Percentiles rank a stretch among this genome's conserved stretches.
These are phyloP conservation scores for Cassiopea andromeda DNA, from an alignment of 30 jellyfish, hydroid and myxozoan species.

Conservation along the genomic window DNA sequence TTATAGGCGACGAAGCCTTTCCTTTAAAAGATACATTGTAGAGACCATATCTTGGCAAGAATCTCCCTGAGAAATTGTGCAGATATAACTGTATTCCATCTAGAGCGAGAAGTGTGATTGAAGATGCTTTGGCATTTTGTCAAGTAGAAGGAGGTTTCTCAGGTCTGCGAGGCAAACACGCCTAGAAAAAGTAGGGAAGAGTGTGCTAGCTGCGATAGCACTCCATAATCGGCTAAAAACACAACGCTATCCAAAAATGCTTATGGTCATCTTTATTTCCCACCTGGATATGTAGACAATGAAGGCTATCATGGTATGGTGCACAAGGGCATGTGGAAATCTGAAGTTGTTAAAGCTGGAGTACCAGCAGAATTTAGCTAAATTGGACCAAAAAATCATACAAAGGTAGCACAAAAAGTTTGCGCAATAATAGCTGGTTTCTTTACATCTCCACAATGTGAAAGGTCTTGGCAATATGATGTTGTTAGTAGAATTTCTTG, in stretches of 20 bases:
- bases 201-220: slow-evolving; percentile 15
- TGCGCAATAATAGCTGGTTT: neutral
- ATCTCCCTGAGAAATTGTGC: neutral
- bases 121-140: slow-evolving; percentile 7
- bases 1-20: slow-evolving; percentile 29
- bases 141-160: slow-evolving; percentile 7
- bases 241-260: neutral
- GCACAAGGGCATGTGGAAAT: slow-evolving; percentile 36
- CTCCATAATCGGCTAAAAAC: slow-evolving; percentile 47
- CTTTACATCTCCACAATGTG: slow-evolving; percentile 10
- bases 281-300: slow-evolving; percentile 43
- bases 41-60: slow-evolving; percentile 12
- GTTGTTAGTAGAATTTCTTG: slow-evolving; percentile 2
- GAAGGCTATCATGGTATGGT: slow-evolving; percentile 6
- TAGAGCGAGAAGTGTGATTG: slow-evolving; percentile 40
- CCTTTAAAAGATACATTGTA: slow-evolving; percentile 4
- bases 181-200: neutral
- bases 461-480: slow-evolving; percentile 23
- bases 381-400: slow-evolving; percentile 21
- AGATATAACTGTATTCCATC: slow-evolving; percentile 21
- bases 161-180: slow-evolving; percentile 13
- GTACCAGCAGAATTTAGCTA: slow-evolving; percentile 12
- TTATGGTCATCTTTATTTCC: slow-evolving; percentile 33
- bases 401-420: slow-evolving; percentile 13
- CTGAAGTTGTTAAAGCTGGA: slow-evolving; percentile 32